Evolutionary conservation across 2,888 invertebrate genomes (phyloP).

Genomic region (Lysandra coridon): DNA sequence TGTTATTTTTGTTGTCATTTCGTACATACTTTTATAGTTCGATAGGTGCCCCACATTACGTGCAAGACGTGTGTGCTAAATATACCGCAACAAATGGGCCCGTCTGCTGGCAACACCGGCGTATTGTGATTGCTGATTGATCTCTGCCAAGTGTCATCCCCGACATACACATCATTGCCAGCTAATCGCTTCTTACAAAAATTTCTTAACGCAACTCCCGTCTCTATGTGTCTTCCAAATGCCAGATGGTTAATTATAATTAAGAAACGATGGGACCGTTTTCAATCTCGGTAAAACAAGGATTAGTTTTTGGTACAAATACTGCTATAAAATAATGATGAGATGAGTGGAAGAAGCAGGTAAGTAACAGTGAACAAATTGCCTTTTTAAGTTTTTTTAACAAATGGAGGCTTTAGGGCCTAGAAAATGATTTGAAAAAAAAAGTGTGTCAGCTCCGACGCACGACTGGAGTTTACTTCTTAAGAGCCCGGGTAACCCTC

Average conservation of each 20-base stretch:
- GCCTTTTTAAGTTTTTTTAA: too few relatives aligned
- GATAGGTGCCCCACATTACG: neutral
- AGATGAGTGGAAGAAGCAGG: too few relatives aligned
- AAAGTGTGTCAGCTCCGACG: too few relatives aligned
- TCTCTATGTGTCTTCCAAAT: slow-evolving; percentile 7
- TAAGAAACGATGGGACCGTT: neutral
- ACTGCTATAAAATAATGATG: neutral
- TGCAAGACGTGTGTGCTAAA: neutral
- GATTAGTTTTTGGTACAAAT: neutral
- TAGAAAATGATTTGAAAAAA: too few relatives aligned
- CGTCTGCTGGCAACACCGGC: slow-evolving; percentile 31
- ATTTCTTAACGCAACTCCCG: slow-evolving; percentile 27
- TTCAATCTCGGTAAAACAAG: neutral
- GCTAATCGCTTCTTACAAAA: slow-evolving; percentile 30
- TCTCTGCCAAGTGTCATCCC: slow-evolving; percentile 45
- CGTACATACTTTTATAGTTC: neutral
- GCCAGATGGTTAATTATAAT: slow-evolving; percentile 14
- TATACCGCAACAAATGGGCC: slow-evolving; percentile 24
- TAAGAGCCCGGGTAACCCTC: too few relatives aligned
- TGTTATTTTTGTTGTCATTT: too few relatives aligned
- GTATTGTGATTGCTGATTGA: slow-evolving; percentile 50
- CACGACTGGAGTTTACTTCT: too few relatives aligned
- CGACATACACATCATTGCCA: slow-evolving; percentile 34
- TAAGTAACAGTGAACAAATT: too few relatives aligned
- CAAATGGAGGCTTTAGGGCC: too few relatives aligned